These are phyloP conservation scores for Brachionus rotundiformis DNA, from an alignment of 1,140 invertebrate genomes.

Conservation along the genomic window DNA sequence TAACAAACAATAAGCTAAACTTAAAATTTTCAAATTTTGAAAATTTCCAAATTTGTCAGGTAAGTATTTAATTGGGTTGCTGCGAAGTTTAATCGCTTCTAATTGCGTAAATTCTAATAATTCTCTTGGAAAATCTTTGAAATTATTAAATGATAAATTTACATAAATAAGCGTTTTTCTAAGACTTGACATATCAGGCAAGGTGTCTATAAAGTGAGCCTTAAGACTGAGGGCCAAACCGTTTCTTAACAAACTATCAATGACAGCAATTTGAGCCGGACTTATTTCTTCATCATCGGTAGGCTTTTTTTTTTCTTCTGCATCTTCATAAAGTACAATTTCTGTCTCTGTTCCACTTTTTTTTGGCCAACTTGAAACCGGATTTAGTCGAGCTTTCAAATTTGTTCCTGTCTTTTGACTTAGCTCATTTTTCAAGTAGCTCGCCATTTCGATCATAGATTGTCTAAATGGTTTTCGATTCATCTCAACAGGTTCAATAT, in stretches of 20 bases:
- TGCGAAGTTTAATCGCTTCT: constrained; percentile 59
- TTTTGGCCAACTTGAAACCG: constrained; percentile 34
- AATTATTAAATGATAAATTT: constrained; percentile 63
- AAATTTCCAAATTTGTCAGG: constrained; percentile 58
- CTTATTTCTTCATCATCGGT: background rate
- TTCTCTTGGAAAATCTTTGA: constrained; percentile 59
- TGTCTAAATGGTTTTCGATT: constrained; percentile 45
- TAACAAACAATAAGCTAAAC: constrained; percentile 60
- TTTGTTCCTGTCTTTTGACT: constrained; percentile 14
- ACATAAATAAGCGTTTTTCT: constrained; percentile 59
- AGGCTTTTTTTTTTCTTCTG: background rate
- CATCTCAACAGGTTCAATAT: constrained; percentile 50
- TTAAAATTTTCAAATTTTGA: constrained; percentile 57
- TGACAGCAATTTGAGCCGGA: background rate
- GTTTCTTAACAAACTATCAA: constrained; percentile 42
- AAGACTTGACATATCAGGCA: constrained; percentile 61
- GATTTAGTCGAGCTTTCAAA: constrained; percentile 20
- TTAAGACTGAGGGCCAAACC: constrained; percentile 53
- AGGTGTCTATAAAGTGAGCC: constrained; percentile 60
- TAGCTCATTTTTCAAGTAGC: constrained; percentile 35
- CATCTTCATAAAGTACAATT: constrained; percentile 32
- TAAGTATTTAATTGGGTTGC: constrained; percentile 61
- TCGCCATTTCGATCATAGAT: constrained; percentile 48
- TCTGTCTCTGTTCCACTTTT: constrained; percentile 43
- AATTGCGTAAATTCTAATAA: constrained; percentile 58